Base-by-base conservation (phyloP, 2,113 vertebrate species). In the Propithecus coquereli region DNA sequence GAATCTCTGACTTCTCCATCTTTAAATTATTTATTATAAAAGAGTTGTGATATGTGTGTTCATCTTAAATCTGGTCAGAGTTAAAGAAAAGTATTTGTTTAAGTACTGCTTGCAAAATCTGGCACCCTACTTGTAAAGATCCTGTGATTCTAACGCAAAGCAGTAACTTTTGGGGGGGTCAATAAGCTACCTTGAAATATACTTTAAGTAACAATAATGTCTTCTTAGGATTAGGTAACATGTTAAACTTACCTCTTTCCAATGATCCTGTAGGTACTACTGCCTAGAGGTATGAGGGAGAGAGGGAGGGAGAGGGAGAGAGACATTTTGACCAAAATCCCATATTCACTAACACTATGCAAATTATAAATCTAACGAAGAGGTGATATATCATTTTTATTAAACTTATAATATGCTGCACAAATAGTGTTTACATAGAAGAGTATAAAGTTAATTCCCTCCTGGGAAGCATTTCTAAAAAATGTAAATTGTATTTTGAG, bases 331-430 rank as follows among this genome's bases (percentile, higher is more conserved):
- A 98, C 98, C 97, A 71, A 97, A 94, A 96, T 99, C 98, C 98
- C 97, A 98, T 98, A 98, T 98, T 98, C 98, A 98, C 94, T 98
- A 98, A 97, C 96, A 97, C 97, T 98, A 98, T 98, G 98, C 98
- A 97, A 98, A 98, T 99, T 98, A 98, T 98, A 99, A 99, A 98
- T 98, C 98, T 99, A 98, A 97, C 95, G 98, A 98, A 98, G 97
- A 97, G 96, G 98, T 96, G 96, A 98, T 98, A 97, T 87, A 98
- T 98, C 98, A 98, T 98, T 98, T 98, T 98, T 98, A 99, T 98
- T 98, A 98, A 98, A 98, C 97, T 98, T 98, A 98, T 98, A 98
- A 98, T 98, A 98, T 96, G 98, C 98, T 96, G 93, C 96, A 98
- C 98, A 98, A 98, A 98, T 98, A 98, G 97, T 98, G 97, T 98